Conservation (phyloP, 35 echinoderm and acorn worm genomes). For the Hemicentrotus pulcherrimus region DNA sequence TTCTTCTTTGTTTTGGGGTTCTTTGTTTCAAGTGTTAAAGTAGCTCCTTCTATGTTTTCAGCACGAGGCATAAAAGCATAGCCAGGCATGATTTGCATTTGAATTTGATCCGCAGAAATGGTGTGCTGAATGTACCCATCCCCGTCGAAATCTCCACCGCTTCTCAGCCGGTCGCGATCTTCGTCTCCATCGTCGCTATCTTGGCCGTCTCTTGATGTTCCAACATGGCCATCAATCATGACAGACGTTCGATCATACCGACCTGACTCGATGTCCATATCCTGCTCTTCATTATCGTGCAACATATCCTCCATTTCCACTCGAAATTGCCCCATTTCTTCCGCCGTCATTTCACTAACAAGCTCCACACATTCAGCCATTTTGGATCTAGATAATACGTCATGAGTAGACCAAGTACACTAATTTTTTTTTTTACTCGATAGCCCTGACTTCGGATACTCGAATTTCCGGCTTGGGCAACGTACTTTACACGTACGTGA, state of each 20-base stretch:
- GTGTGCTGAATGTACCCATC: constrained; percentile 95
- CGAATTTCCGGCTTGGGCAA: not conserved
- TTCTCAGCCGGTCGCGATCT: not conserved
- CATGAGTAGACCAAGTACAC: not conserved
- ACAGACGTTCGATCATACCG: constrained; percentile 80
- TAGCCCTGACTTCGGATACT: not conserved
- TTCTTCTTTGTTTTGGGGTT: constrained; percentile 88
- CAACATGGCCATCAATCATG: constrained; percentile 62
- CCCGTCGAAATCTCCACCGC: constrained; percentile 27
- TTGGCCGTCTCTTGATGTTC: not conserved
- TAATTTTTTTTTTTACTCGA: not conserved
- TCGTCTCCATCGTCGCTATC: not conserved
- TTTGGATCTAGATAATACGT: constrained; percentile 7
- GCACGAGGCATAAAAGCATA: constrained; percentile 76
- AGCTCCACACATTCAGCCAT: constrained; percentile 32
- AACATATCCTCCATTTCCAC: constrained; percentile 47
- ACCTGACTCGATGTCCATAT: constrained; percentile 51
- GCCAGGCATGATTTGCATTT: constrained; percentile 92
- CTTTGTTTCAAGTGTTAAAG: constrained; percentile 80
- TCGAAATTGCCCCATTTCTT: constrained; percentile 47
- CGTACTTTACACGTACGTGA: not conserved
- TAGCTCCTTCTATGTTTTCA: constrained; percentile 89
- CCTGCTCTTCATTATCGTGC: constrained; percentile 55
- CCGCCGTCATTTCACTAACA: constrained; percentile 37
- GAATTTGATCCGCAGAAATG: constrained; percentile 91